Conservation (phyloP, 2,797 vertebrate species). For the Anomalospiza imberbis region DNA sequence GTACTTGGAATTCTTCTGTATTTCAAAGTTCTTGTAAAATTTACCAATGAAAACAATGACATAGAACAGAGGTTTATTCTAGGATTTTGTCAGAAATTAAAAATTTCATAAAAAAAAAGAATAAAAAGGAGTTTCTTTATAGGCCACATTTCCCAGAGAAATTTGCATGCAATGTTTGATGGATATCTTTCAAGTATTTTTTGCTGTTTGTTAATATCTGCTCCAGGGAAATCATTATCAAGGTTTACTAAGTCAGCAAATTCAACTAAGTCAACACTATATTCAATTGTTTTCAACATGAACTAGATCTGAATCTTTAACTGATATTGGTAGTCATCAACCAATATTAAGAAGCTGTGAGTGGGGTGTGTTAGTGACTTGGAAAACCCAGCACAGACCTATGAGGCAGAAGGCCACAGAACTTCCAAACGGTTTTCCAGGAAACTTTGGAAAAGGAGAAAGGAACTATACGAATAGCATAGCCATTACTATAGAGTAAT, state of each 20-base stretch:
- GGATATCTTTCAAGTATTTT: not conserved
- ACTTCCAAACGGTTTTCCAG: not conserved
- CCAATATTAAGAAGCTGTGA: not conserved
- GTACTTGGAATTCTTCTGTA: not conserved
- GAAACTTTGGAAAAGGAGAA: not conserved
- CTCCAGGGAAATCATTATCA: not conserved
- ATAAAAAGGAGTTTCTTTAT: not conserved
- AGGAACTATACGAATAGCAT: not conserved
- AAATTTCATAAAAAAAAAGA: not conserved
- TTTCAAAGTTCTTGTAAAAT: not conserved
- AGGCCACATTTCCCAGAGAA: not conserved
- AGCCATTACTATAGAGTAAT: not conserved
- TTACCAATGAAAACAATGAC: not conserved
- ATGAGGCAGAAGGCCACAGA: not conserved
- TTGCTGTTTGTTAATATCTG: not conserved
- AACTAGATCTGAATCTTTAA: not conserved
- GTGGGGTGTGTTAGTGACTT: fast-evolving
- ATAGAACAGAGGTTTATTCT: not conserved
- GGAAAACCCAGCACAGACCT: not conserved
- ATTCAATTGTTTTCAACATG: not conserved
- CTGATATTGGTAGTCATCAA: not conserved
- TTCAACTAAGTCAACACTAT: not conserved
- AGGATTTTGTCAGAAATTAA: not conserved
- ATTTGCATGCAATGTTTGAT: not conserved
- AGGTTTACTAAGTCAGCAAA: not conserved